A percentile compares a stretch with the other conserved stretches of the same genome.
phyloP scores from a whole-genome alignment of 2,888 invertebrate species.

The Microctonus aethiopoides region DNA sequence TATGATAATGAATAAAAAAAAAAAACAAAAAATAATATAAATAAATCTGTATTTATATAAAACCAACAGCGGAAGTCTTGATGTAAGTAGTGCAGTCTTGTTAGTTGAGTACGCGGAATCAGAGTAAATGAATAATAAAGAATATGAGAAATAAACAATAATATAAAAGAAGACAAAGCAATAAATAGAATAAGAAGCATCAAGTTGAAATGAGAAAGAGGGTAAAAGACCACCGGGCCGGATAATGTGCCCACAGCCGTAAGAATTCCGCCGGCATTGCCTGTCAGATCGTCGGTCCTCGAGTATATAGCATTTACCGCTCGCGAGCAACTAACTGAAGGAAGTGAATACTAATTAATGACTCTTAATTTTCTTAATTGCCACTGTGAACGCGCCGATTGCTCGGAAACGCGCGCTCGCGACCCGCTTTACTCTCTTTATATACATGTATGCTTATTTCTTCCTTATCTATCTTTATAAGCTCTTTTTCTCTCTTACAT shows the following conservation, averaged over 20 bases:
- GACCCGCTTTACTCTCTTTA: constrained; percentile 41
- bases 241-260: constrained; percentile 60
- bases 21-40: constrained; percentile 25
- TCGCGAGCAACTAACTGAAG: constrained; percentile 45
- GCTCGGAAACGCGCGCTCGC: constrained; percentile 46
- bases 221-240: constrained; percentile 45
- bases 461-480: not conserved
- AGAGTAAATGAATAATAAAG: constrained; percentile 18
- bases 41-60: constrained; percentile 27
- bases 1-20: not conserved
- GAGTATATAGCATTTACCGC: constrained; percentile 2
- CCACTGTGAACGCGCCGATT: constrained; percentile 54
- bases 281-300: constrained; percentile 30
- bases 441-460: constrained; percentile 5
- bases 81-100: constrained; percentile 40
- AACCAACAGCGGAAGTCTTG: constrained; percentile 37
- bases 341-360: constrained; percentile 66
- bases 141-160: not conserved
- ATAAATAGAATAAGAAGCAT: not conserved
- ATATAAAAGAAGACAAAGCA: constrained; percentile 9
- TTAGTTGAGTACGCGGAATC: constrained; percentile 41
- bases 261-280: constrained; percentile 51
- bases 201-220: constrained; percentile 11
- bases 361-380: constrained; percentile 66
- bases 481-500: not conserved